phyloP scores from a whole-genome alignment of 2,888 invertebrate species.

The Erynnis tages region DNA sequence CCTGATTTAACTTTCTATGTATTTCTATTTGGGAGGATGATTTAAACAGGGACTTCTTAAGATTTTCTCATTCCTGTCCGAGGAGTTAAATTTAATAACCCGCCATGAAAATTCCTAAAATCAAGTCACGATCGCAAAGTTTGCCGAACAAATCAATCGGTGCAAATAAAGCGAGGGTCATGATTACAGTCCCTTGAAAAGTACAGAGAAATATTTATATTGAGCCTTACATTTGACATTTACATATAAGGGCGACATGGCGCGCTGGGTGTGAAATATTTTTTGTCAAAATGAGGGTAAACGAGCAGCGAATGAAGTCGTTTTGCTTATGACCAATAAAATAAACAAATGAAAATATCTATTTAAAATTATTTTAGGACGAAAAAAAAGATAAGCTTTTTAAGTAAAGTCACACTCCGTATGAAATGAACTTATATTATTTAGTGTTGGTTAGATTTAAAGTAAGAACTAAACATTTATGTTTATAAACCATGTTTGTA shows the following conservation, averaged over 20 bases:
- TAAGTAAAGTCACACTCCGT: too few species aligned
- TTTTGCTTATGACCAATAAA: too few species aligned
- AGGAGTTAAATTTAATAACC: constrained; percentile 18
- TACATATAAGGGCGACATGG: constrained; percentile 28
- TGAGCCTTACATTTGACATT: constrained; percentile 27
- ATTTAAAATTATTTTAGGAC: too few species aligned
- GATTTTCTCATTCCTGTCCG: constrained; percentile 7
- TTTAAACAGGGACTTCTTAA: too few species aligned
- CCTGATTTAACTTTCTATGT: too few species aligned
- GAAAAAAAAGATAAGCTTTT: too few species aligned
- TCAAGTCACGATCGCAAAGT: constrained; percentile 28
- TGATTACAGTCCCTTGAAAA: constrained; percentile 20
- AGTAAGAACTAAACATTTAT: too few species aligned
- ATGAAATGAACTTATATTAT: too few species aligned
- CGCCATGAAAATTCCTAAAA: constrained; percentile 16
- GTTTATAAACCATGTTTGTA: too few species aligned
- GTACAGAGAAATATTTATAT: constrained; percentile 23
- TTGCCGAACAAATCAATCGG: constrained; percentile 33
- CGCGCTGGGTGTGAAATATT: constrained; percentile 5
- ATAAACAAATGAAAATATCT: too few species aligned
- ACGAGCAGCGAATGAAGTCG: background rate
- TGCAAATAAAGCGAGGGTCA: constrained; percentile 28
- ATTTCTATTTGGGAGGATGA: too few species aligned
- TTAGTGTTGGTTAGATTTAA: too few species aligned
- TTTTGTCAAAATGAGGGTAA: background rate